Conservation (phyloP, 1,140 invertebrate species). For the Cydia pomonella region DNA sequence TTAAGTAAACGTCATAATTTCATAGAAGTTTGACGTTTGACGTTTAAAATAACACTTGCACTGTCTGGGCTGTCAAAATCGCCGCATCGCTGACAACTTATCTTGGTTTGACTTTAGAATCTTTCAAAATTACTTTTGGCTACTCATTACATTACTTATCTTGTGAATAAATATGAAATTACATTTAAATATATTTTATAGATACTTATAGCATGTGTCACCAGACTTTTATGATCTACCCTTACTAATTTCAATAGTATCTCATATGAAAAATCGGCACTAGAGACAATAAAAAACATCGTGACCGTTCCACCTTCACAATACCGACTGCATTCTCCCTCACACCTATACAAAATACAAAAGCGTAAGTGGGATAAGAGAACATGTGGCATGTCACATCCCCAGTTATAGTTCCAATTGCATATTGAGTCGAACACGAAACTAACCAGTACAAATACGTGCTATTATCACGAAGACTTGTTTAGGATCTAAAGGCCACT, state of each 20-base stretch:
- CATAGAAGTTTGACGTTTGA: no score
- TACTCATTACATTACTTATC: no score
- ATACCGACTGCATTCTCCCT: slow-evolving; percentile 49
- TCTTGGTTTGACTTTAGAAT: no score
- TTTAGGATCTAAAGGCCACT: neutral
- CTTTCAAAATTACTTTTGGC: no score
- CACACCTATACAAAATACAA: slow-evolving; percentile 32
- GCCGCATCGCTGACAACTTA: no score
- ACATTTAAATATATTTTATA: no score
- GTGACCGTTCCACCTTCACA: slow-evolving; percentile 65
- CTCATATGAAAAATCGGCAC: slow-evolving; percentile 1
- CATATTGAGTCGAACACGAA: neutral
- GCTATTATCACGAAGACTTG: neutral
- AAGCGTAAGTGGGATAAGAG: slow-evolving; percentile 46
- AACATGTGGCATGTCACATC: slow-evolving; percentile 59
- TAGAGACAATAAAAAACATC: slow-evolving; percentile 35
- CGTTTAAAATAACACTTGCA: no score
- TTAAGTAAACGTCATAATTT: no score
- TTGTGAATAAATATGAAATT: no score
- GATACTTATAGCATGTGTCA: no score
- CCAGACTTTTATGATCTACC: no score
- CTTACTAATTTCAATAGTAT: neutral
- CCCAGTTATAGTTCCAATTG: slow-evolving; percentile 41
- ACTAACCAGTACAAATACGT: neutral
- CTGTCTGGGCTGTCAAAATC: no score